These are phyloP conservation scores for Monopterus albus DNA, from an alignment of 2,113 vertebrate genomes.

Conservation along the genomic window DNA sequence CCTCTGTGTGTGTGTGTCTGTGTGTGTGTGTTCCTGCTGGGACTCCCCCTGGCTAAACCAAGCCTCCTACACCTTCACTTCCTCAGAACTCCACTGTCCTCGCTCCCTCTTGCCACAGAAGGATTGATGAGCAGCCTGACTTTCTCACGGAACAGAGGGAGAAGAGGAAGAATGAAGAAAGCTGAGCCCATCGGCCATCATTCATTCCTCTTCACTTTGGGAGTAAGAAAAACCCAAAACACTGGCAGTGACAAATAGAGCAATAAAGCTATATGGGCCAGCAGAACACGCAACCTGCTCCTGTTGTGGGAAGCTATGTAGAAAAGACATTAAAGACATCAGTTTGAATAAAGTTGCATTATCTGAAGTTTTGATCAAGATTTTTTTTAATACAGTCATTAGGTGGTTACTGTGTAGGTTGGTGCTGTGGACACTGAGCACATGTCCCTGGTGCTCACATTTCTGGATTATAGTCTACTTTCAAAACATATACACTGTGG, in stretches of 20 bases:
- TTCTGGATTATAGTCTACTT: too few species aligned
- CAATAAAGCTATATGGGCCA: constrained; percentile 47
- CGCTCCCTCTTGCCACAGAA: constrained; percentile 28
- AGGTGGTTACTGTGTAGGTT: background rate
- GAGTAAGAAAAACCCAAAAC: constrained; percentile 43
- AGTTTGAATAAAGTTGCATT: background rate
- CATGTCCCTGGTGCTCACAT: too few species aligned
- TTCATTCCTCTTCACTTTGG: constrained; percentile 67
- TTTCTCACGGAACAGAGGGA: constrained; percentile 60
- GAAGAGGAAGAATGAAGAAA: constrained; percentile 57
- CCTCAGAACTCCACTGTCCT: constrained; percentile 49
- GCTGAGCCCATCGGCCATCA: constrained; percentile 45
- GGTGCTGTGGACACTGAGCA: too few species aligned
- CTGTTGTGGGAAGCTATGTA: constrained; percentile 42
- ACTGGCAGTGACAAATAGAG: constrained; percentile 55
- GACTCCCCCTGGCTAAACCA: constrained; percentile 78
- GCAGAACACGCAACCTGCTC: constrained; percentile 45
- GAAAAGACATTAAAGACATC: constrained; percentile 40
- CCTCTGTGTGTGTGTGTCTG: constrained; percentile 48
- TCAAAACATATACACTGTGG: too few species aligned
- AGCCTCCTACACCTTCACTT: constrained; percentile 74
- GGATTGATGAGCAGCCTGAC: constrained; percentile 69
- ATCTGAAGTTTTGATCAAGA: background rate
- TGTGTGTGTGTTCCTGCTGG: constrained; percentile 74
- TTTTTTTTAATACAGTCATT: background rate